Evolutionary conservation across 1,140 invertebrate genomes (phyloP).

Genomic region (Coptotermes formosanus): DNA sequence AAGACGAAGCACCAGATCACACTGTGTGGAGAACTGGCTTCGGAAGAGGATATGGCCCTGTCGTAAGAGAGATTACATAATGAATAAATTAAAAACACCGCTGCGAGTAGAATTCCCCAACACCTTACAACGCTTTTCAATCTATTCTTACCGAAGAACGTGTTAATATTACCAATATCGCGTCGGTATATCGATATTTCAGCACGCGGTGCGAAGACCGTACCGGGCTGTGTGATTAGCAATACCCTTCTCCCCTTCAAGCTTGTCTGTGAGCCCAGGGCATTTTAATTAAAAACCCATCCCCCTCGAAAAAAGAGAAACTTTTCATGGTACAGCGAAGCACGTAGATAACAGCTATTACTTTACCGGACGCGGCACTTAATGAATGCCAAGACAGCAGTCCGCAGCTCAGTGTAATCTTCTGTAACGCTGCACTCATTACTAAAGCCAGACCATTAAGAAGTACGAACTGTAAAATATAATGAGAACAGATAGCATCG

Average conservation of each 20-base stretch:
- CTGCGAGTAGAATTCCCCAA: too few species aligned
- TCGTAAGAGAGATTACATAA: too few species aligned
- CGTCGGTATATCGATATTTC: too few species aligned
- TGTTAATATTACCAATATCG: too few species aligned
- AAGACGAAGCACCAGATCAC: too few species aligned
- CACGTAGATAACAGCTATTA: background rate
- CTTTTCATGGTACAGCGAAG: background rate
- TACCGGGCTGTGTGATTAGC: background rate
- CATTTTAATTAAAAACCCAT: background rate
- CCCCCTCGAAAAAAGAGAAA: background rate
- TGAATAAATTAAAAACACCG: too few species aligned
- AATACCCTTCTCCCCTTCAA: background rate
- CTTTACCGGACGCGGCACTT: background rate
- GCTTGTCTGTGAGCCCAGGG: background rate
- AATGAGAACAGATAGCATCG: background rate
- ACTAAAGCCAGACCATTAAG: background rate
- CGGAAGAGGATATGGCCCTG: too few species aligned
- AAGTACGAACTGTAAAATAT: background rate
- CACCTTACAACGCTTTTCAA: too few species aligned
- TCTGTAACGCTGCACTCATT: background rate
- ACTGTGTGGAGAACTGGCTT: too few species aligned
- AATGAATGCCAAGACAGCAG: background rate
- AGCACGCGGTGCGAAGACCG: too few species aligned
- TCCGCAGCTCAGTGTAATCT: background rate
- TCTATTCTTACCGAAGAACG: too few species aligned